Conservation (phyloP, 2,113 vertebrate genomes). For the Actenoides hombroni region DNA sequence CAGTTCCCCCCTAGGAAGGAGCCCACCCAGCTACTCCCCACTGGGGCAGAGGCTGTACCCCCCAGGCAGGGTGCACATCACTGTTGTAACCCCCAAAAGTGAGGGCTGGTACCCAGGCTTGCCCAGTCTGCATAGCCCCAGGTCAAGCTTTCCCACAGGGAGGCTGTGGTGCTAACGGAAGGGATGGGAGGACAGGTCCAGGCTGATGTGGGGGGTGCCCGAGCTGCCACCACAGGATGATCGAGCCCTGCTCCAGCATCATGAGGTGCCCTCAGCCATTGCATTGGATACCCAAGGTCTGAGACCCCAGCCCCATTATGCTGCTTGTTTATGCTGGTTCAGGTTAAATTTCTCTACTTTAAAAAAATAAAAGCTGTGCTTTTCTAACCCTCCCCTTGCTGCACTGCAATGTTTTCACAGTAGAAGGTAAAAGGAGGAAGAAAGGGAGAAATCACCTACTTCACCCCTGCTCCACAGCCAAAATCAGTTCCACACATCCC, state of each 20-base stretch:
- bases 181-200: not conserved
- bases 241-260: not conserved
- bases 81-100: not conserved
- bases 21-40: fast-evolving
- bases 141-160: not conserved
- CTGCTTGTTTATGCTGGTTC: fast-evolving
- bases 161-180: not conserved
- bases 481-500: not conserved
- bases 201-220: too few species aligned
- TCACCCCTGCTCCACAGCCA: not conserved
- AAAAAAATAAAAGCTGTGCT: not conserved
- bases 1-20: not conserved
- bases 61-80: not conserved
- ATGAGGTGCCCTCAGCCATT: fast-evolving
- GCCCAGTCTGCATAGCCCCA: not conserved
- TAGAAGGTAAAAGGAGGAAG: not conserved
- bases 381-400: not conserved
- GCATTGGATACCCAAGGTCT: fast-evolving
- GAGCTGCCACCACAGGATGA: fast-evolving
- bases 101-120: not conserved
- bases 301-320: fast-evolving
- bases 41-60: not conserved
- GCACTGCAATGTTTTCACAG: not conserved
- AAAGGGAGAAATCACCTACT: not conserved
- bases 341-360: not conserved